Evolutionary conservation across 2,888 invertebrate genomes (phyloP), one percentile per base, ranked within the genome.

Genomic region (Parnassius apollo): DNA sequence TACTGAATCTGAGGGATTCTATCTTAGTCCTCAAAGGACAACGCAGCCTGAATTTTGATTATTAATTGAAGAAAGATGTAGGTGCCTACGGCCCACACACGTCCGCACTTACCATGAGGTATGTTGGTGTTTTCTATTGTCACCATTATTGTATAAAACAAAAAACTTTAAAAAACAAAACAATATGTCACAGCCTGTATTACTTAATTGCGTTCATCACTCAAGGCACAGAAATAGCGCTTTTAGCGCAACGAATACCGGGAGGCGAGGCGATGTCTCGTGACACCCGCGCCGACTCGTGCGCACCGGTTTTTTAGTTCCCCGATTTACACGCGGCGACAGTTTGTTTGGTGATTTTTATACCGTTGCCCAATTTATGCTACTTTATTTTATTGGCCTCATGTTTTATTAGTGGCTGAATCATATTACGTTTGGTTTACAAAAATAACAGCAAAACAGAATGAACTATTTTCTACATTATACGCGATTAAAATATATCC

Each of bases 281-380:
- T 13, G 54, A 7, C n/a, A 13, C n/a, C 4, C n/a, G 13, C 45
- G 45, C 8, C 25, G 45, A 60, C 60, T 60, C 60, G 13, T 55
- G 60, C 60, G 59, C 57, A 51, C 4, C 25, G 49, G 35, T 2
- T 13, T 59, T 59, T 49, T 52, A 13, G 50, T 42, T 53, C 50
- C 59, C 56, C 56, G 59, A 59, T 64, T 64, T 64, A 59, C 48
- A 25, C 13, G 10, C 35, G 2, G 59, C 51, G 64, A 60, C 59
- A 57, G 59, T 64, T 59, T 60, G 44, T 64, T 64, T 59, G 46
- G 56, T 51, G 57, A 64, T 64, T 64, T 64, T 64, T 64, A 60
- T 60, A 42, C 59, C 51, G 50, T 51, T 48, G 56, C 11, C 63
- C 59, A 57, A 64, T 59, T 59, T 57, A 59, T 59, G 51, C 52